A percentile compares a stretch with the other conserved stretches of the same genome.
Evolutionary conservation across 1,140 invertebrate genomes (phyloP).

Genomic region (Diabrotica undecimpunctata): DNA sequence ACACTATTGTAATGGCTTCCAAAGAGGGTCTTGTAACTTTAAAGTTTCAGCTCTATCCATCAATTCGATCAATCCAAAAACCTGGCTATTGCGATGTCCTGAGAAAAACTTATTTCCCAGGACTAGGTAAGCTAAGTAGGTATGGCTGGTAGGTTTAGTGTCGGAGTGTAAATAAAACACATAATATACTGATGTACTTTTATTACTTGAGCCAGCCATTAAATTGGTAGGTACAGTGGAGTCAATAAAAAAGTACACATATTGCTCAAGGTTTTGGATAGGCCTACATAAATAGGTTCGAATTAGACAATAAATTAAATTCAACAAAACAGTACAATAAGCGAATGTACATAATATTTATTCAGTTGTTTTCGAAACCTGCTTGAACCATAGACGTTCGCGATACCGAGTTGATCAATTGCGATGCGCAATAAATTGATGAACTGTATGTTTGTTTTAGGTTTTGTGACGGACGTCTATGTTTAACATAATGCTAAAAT

Average conservation of each 20-base stretch:
- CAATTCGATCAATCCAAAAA: no score
- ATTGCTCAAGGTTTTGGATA: conserved; percentile 11
- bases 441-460: background rate
- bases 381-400: conserved; percentile 5
- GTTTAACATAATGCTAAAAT: background rate
- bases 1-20: no score
- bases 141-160: no score
- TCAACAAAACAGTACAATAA: background rate
- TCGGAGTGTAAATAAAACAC: background rate
- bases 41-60: no score
- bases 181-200: conserved; percentile 5
- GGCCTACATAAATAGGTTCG: conserved; percentile 6
- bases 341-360: conserved; percentile 13
- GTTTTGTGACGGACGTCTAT: background rate
- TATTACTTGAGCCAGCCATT: conserved; percentile 13
- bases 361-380: conserved; percentile 15
- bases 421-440: no score
- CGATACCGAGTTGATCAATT: background rate
- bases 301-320: conserved; percentile 7
- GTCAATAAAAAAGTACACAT: conserved; percentile 12
- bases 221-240: conserved; percentile 3
- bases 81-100: no score
- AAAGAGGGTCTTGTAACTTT: no score
- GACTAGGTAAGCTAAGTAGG: no score
- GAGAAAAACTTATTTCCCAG: no score